Percentiles rank a stretch among this genome's conserved stretches.
phyloP scores from a whole-genome alignment of 2,797 vertebrate genomes.

The Phoeniculus purpureus region DNA sequence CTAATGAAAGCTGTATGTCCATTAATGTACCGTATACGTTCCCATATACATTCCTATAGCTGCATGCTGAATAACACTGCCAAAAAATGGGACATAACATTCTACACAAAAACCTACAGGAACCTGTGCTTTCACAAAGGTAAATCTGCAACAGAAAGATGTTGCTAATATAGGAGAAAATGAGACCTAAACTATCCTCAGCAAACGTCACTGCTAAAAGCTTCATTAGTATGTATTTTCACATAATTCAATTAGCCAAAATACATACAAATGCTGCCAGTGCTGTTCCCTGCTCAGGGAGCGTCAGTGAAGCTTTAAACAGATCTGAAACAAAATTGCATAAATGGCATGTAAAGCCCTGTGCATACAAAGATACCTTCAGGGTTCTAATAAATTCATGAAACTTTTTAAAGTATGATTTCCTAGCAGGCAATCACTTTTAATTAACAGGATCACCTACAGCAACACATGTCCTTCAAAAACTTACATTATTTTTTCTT shows the following conservation, averaged over 20 bases:
- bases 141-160: conserved; percentile 55
- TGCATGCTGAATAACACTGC: conserved; percentile 15
- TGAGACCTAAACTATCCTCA: conserved; percentile 64
- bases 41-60: neutral
- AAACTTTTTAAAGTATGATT: conserved; percentile 86
- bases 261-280: conserved; percentile 78
- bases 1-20: neutral
- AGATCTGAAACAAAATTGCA: conserved; percentile 87
- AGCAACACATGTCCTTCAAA: conserved; percentile 90
- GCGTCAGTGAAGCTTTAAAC: conserved; percentile 78
- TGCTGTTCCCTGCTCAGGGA: conserved; percentile 78
- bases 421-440: conserved; percentile 89
- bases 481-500: conserved; percentile 89
- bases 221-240: conserved; percentile 85
- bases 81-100: conserved; percentile 20
- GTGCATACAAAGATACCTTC: conserved; percentile 86
- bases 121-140: conserved; percentile 58
- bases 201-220: conserved; percentile 71
- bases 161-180: conserved; percentile 75
- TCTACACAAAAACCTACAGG: conserved; percentile 36
- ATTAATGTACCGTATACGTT: neutral
- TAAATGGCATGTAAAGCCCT: conserved; percentile 82
- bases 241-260: conserved; percentile 85
- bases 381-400: conserved; percentile 87
- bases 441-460: conserved; percentile 89